Base-by-base conservation (phyloP, 2,797 vertebrate genomes). In the Galagoides demidoff region DNA sequence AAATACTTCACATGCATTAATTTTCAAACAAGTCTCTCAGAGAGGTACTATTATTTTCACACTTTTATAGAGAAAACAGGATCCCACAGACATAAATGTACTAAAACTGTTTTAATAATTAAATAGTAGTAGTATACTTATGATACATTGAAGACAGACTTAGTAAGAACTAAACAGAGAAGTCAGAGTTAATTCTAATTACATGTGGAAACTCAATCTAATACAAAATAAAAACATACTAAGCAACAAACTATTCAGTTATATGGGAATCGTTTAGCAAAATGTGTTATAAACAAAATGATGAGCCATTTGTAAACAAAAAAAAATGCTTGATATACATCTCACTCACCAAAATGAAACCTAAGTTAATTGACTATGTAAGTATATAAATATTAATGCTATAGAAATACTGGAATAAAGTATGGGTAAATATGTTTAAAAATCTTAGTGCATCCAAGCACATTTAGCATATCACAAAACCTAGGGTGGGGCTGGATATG, bases 41-140 rank as follows among this genome's bases (percentile, higher is more conserved):
- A 59, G 59, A 92, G 4, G 22, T 16, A 71, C 7, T 63, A 81
- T 22, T 57, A 61, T 61, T 92, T 85, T 87, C 57, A 85, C 12
- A 86, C 6, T 86, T 86, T 49, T 76, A 22, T n/a, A 89, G 22
- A 86, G 52, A 45, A 91, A 93, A 71, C n/a, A 78, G 45, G 23
- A 49, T n/a, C 37, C 83, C n/a, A 59, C 37, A 71, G 37, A 61
- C 5, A 59, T 81, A 83, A 84, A 64, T 49, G 20, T 78, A 52
- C 61, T 78, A 45, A 87, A 90, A 49, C 31, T 71, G 7, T 88
- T 91, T 76, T 25, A 84, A 34, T 79, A 92, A 77, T 68, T 76
- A 90, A 55, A 22, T 64, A 71, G 39, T 63, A 43, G 29, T 45
- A 64, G 79, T 19, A 39, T 64, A 52, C 70, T 7, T 12, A 25